A percentile compares a stretch with the other conserved stretches of the same genome.
phyloP scores from a whole-genome alignment of 2,888 invertebrate species.

The Colostygia pectinataria region DNA sequence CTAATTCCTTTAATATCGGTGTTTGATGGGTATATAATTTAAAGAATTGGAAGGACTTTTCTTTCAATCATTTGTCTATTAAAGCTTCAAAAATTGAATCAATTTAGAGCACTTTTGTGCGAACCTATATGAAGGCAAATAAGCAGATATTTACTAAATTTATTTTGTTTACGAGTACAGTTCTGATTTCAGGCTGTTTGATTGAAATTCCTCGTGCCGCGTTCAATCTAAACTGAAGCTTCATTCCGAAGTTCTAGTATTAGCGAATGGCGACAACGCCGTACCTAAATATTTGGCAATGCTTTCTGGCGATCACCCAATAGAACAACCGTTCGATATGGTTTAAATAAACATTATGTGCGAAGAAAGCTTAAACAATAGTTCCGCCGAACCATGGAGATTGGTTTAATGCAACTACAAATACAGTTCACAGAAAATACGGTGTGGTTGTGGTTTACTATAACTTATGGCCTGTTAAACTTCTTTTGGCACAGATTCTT shows the following conservation, averaged over 20 bases:
- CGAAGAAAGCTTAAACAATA: conserved; percentile 32
- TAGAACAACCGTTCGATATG: conserved; percentile 50
- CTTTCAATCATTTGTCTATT: no score
- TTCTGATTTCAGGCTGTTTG: conserved; percentile 36
- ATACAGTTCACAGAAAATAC: conserved; percentile 30
- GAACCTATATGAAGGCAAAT: conserved; percentile 21
- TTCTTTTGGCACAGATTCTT: conserved; percentile 52
- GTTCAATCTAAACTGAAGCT: conserved; percentile 49
- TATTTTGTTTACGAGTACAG: conserved; percentile 29
- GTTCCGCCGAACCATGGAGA: conserved; percentile 20
- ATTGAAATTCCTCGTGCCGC: conserved; percentile 40
- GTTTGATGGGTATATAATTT: background rate
- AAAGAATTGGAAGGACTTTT: no score
- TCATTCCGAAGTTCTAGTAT: conserved; percentile 47
- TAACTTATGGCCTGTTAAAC: conserved; percentile 46
- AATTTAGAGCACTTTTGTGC: background rate
- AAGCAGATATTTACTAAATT: conserved; percentile 31
- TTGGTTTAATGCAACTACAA: conserved; percentile 26
- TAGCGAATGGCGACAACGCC: conserved; percentile 56
- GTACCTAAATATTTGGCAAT: conserved; percentile 66
- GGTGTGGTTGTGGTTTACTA: conserved; percentile 27
- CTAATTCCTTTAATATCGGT: background rate
- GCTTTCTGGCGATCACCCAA: conserved; percentile 65
- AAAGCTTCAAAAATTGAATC: no score
- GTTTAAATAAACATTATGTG: conserved; percentile 42